A percentile compares a stretch with the other conserved stretches of the same genome.
Conservation (phyloP, 2,888 invertebrate genomes). For the Ametastegia equiseti region DNA sequence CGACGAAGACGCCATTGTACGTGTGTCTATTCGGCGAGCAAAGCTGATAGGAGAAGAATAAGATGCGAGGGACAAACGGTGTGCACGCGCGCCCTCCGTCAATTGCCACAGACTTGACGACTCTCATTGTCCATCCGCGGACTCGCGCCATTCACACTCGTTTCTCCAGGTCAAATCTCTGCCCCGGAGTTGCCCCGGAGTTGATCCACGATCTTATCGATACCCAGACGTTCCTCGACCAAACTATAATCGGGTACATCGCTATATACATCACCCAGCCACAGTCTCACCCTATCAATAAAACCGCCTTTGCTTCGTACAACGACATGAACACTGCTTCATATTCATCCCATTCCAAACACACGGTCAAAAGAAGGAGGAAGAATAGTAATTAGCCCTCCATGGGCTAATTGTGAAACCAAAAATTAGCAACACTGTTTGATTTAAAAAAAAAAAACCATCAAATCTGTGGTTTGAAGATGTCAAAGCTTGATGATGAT, state of each 20-base stretch:
- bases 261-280: constrained; percentile 11
- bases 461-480: no score
- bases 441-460: no score
- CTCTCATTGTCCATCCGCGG: constrained; percentile 22
- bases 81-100: constrained; percentile 44
- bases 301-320: no score
- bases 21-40: background rate
- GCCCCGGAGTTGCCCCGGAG: constrained; percentile 27
- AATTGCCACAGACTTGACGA: constrained; percentile 1
- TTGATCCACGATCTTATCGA: constrained; percentile 38
- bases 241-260: background rate
- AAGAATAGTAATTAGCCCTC: no score
- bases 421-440: no score
- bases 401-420: no score
- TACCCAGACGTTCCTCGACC: background rate
- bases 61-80: constrained; percentile 4
- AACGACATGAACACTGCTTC: no score
- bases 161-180: constrained; percentile 9
- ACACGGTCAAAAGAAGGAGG: no score
- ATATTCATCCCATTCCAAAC: no score
- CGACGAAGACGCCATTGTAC: constrained; percentile 34
- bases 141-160: constrained; percentile 17
- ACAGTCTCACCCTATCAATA: background rate
- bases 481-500: no score
- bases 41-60: constrained; percentile 37